Base-by-base conservation (phyloP, 2,797 vertebrate species). In the Selene dorsalis region DNA sequence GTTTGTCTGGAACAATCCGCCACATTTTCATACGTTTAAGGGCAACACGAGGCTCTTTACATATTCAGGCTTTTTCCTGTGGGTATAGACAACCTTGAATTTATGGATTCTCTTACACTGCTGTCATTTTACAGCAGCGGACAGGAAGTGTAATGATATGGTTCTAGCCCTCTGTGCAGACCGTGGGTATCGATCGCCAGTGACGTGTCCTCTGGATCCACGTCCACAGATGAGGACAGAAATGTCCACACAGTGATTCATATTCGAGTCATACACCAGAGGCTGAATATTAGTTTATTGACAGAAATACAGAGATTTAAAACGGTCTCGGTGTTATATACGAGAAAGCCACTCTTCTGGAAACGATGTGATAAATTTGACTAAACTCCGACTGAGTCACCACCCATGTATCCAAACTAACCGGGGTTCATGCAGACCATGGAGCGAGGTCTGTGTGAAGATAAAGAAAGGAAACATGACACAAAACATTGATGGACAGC, bases 61-160 rank as follows among this genome's bases (percentile, higher is more conserved):
- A 50, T 32, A 62, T 45, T 35, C 20, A 30, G 58, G 12, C 14
- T 0, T n/a, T 53, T 45, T 38, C 10, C 26, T 75, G 4, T 55
- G 43, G 60, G 20, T 69, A 69, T 52, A 47, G 22, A 84, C 41
- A 84, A 90, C 87, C 84, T 90, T 87, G 75, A 22, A 1, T 43
- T 64, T 59, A 82, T 79, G 41, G 75, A 77, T 56, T 39, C 68
- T 61, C 22, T 43, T 58, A 32, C 52, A 43, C 22, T 32, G 64
- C 45, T 50, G 60, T 74, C 9, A 22, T 41, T 69, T 83, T 55
- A 77, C 62, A 77, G 57, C 45, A 72, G 41, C n/a, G 18, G 52
- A 79, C 32, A 77, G 62, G 72, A 75, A 67, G 74, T 75, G 68
- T 24, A 61, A 30, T 45, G 60, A 53, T 47, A 13, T 3, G 22